Conservation (phyloP, 2,113 vertebrate genomes). For the Machaerirhynchus nigripectus region DNA sequence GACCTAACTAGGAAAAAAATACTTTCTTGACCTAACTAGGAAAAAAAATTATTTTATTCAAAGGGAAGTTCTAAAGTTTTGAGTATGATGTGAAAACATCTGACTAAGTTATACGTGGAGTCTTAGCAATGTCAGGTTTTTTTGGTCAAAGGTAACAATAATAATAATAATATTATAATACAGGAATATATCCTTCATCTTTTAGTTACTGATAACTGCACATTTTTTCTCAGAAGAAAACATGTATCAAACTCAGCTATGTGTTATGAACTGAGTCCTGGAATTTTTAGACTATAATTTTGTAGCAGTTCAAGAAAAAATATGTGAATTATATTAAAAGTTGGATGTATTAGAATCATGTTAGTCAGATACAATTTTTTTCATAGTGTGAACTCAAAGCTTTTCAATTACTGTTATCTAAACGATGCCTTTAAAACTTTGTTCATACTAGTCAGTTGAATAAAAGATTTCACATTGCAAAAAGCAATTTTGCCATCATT, state of each 20-base stretch:
- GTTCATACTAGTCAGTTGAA: conserved; percentile 7
- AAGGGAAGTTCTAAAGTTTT: background rate
- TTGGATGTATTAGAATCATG: background rate
- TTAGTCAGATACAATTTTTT: conserved; percentile 9
- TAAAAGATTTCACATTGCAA: conserved; percentile 52
- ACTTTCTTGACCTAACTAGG: background rate
- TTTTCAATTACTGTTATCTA: conserved; percentile 18
- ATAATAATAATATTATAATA: background rate
- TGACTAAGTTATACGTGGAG: background rate
- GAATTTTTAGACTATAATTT: background rate
- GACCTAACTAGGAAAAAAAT: background rate
- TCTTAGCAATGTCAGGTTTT: background rate
- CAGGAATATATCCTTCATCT: background rate
- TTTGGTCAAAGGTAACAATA: background rate
- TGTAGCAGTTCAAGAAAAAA: background rate
- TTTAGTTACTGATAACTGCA: background rate
- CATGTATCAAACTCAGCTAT: background rate
- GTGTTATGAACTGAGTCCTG: background rate
- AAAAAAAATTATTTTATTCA: background rate
- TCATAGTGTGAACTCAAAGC: background rate
- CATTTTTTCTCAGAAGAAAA: background rate
- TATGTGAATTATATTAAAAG: background rate
- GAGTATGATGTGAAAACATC: background rate
- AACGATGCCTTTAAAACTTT: background rate
- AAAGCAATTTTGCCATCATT: conserved; percentile 60